Evolutionary conservation across 2,797 vertebrate species (phyloP).

Genomic region (Catamblyrhynchus diadema): DNA sequence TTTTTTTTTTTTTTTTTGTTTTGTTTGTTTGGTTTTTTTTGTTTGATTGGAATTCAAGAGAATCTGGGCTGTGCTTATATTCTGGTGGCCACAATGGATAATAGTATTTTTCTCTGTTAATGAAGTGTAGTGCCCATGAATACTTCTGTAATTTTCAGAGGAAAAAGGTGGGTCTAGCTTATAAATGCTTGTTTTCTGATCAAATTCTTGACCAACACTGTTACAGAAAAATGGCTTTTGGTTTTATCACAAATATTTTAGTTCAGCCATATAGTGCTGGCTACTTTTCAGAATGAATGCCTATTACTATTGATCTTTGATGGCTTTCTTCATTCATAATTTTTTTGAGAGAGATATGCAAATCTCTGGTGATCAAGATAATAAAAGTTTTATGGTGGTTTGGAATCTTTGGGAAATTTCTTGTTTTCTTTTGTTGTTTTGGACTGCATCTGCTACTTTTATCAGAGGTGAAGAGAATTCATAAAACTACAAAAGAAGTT

Average conservation of each 20-base stretch:
- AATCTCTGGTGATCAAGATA: neutral
- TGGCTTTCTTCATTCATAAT: neutral
- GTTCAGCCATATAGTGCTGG: neutral
- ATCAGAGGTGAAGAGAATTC: neutral
- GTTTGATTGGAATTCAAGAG: neutral
- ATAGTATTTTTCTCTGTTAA: neutral
- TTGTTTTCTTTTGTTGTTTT: neutral
- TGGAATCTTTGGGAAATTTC: neutral
- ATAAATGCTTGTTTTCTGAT: neutral
- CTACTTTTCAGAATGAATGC: neutral
- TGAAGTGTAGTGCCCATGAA: neutral
- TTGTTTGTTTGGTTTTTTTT: too few relatives aligned
- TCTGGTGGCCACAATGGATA: neutral
- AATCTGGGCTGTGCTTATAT: neutral
- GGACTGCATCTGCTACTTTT: neutral
- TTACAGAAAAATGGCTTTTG: neutral
- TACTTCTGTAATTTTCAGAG: neutral
- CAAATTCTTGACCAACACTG: neutral
- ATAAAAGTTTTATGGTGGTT: neutral
- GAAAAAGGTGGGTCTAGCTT: neutral
- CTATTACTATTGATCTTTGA: neutral
- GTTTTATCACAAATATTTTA: neutral
- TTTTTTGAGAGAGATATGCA: accelerated
- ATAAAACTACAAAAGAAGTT: neutral
- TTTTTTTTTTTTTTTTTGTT: neutral